These are phyloP conservation scores for Bugulina stolonifera DNA, from an alignment of 2,888 invertebrate species.

Conservation along the genomic window DNA sequence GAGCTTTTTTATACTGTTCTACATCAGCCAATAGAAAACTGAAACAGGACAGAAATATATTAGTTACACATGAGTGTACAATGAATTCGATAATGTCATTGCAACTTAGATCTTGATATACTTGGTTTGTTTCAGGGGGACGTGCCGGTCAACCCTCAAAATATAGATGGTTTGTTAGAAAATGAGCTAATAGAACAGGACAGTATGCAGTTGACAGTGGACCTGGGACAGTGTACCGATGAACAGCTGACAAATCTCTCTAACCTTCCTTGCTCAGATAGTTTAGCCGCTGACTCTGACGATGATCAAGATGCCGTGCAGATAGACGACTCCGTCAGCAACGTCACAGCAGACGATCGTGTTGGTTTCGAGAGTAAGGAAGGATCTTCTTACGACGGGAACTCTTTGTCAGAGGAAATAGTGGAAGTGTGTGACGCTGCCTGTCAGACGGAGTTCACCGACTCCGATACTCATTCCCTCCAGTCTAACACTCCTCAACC, in stretches of 20 bases:
- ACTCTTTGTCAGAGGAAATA: slow-evolving; percentile 19
- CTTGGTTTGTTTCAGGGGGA: not conserved
- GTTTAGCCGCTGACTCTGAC: not conserved
- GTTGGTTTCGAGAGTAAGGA: slow-evolving; percentile 24
- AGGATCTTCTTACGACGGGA: slow-evolving; percentile 5
- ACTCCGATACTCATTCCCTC: slow-evolving; percentile 5
- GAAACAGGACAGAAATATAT: too few species aligned
- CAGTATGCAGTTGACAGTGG: slow-evolving; percentile 10
- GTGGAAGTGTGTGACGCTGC: slow-evolving; percentile 20
- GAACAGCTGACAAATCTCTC: not conserved
- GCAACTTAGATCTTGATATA: too few species aligned
- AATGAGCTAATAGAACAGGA: not conserved
- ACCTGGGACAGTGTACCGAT: not conserved
- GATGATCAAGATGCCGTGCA: not conserved
- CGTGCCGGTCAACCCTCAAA: not conserved
- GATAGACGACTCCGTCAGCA: slow-evolving; percentile 19
- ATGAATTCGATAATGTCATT: too few species aligned
- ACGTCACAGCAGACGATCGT: not conserved
- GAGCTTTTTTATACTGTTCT: too few species aligned
- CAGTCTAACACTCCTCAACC: not conserved
- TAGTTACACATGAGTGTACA: too few species aligned
- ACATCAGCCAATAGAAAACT: too few species aligned
- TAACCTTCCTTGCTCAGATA: not conserved
- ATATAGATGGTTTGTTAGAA: not conserved
- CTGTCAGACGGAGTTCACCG: slow-evolving; percentile 21